Base-by-base conservation (phyloP, 2,113 vertebrate genomes). In the Semnornis frantzii region DNA sequence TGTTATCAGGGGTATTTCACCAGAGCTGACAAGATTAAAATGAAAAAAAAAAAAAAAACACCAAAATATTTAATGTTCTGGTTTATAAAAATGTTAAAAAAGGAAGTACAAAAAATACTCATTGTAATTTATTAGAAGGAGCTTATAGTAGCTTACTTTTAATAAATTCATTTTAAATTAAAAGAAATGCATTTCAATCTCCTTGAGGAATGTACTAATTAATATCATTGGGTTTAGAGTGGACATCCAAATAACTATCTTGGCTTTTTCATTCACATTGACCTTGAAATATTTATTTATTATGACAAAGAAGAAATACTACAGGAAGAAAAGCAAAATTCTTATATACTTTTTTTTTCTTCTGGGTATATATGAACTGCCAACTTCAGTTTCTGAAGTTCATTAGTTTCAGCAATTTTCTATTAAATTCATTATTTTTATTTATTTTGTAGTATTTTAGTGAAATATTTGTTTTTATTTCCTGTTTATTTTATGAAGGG, bases 61-160 rank as follows among this genome's bases (percentile, higher is more conserved):
- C 48, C 48, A 97, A 97, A 97, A 81, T 13, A 75, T 89, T 77
- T 96, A 95, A 96, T 94, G 80, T 95, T 95, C 84, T 95, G 74
- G 96, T 96, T 97, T 96, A 95, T 94, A 96, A 96, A 98, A 97
- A 92, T 93, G 97, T 89, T 85, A 75, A 86, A 96, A 96, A 92
- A 93, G 44, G 55, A 96, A 95, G 69, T 84, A 52, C 69, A 89
- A 78, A 33, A 68, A 50, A 92, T 73, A 96, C 86, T 79, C 34
- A 65, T 96, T 97, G 96, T 88, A 92, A 92, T 96, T 94, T 95
- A 96, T 95, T 96, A 85, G 92, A 93, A 92, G 69, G 46, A 80
- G 34, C 39, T 95, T 95, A 90, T 70, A 96, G 93, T 95, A 96
- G 85, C 58, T 93, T 48, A 84, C 52, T n/a, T 95, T 83, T 95